Evolutionary conservation across 2,797 vertebrate genomes (phyloP), one percentile per base, ranked within the genome.

Genomic region (Gymnothorax javanicus): DNA sequence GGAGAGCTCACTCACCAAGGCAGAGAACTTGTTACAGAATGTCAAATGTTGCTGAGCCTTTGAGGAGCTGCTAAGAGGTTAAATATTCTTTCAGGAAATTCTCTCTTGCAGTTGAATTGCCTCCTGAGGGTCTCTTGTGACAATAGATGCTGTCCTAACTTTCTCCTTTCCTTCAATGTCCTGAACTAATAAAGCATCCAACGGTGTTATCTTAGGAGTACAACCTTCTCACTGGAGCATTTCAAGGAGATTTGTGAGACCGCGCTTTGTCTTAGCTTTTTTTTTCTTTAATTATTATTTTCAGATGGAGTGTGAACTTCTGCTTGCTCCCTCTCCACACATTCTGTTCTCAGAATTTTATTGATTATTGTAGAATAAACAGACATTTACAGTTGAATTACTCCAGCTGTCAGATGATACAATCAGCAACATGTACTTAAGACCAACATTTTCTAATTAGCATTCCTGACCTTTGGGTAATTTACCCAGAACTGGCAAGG

Each of bases 51-150:
- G 87, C 91, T 75, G 89, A 90, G 62, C 59, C 81, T 92, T 88
- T 33, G 83, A 88, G 84, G 86, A 92, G 90, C 88, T 92, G 90
- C 92, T 92, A 91, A 94, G 95, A 96, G 93, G 92, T 95, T 93
- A 93, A 89, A 93, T 90, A 91, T 91, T 94, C 92, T 93, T 94
- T 93, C 94, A 94, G 93, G 92, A 95, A 93, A 93, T 93, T 91
- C 88, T 91, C 90, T 88, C 56, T 88, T 92, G 93, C 91, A 91
- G 85, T 87, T 89, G 89, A 89, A 92, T 89, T 86, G 89, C 88
- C 92, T 90, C 90, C 89, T 91, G 89, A 7, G 92, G 92, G 87
- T 86, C 84, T 90, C 84, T 88, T n/a, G 90, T 90, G 23, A 50
- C 88, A 92, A 87, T 92, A 84, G 90, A 86, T 86, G 89, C 89